Evolutionary conservation across 2,888 invertebrate genomes (phyloP).

Genomic region (Epirrita christyi): DNA sequence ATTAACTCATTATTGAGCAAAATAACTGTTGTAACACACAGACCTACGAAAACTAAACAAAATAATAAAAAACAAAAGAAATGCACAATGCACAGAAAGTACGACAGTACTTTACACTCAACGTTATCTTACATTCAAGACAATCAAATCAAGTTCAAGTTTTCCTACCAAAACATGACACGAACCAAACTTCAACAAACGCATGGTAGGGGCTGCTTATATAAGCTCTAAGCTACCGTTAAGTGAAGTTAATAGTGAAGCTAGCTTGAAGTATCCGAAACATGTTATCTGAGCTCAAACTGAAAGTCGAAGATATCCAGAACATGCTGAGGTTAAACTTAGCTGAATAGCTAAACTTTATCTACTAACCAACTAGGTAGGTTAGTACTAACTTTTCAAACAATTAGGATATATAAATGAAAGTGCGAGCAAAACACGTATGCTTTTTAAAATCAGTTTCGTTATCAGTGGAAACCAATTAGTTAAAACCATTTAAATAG

Average conservation of each 20-base stretch:
- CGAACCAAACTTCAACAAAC: background rate
- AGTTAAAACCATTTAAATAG: background rate
- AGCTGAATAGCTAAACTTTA: slow-evolving; percentile 7
- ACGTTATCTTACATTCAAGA: background rate
- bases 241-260: slow-evolving; percentile 13
- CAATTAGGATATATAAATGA: too few species aligned
- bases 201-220: slow-evolving; percentile 5
- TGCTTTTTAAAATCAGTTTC: background rate
- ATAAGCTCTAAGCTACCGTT: slow-evolving; percentile 9
- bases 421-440: background rate
- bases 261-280: slow-evolving; percentile 10
- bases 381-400: too few species aligned
- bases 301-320: slow-evolving; percentile 9
- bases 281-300: slow-evolving; percentile 17
- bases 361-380: background rate
- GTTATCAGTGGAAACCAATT: background rate
- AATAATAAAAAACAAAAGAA: too few species aligned
- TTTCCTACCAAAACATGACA: background rate
- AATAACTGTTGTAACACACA: too few species aligned
- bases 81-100: background rate
- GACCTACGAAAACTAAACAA: too few species aligned
- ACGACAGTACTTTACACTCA: background rate
- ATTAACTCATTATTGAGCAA: too few species aligned
- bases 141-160: background rate
- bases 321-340: slow-evolving; percentile 1